Percentiles rank a stretch among this genome's conserved stretches.
Conservation (phyloP, 2,113 vertebrate genomes). For the Poecile atricapillus region DNA sequence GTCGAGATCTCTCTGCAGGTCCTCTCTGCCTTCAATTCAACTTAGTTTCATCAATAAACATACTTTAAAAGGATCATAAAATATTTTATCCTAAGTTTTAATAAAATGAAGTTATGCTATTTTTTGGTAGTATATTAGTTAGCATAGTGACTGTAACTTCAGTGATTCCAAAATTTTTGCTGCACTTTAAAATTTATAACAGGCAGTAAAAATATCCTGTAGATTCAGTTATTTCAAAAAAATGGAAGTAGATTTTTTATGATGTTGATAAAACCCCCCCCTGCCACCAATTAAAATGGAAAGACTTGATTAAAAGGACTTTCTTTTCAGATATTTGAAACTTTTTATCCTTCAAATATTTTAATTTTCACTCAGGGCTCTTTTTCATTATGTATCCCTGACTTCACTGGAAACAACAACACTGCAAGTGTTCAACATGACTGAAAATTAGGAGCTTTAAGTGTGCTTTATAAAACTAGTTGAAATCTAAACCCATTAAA, state of each 20-base stretch:
- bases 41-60: not conserved
- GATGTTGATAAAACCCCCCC: not conserved
- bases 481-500: not conserved
- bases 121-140: not conserved
- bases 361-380: not conserved
- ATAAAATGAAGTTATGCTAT: not conserved
- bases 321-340: not conserved
- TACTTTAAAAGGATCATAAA: not conserved
- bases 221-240: not conserved
- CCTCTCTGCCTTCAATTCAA: not conserved
- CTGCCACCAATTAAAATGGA: accelerated
- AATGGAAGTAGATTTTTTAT: not conserved
- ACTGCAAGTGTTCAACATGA: not conserved
- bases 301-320: not conserved
- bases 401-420: not conserved
- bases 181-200: not conserved
- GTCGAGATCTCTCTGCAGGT: not conserved
- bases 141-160: not conserved
- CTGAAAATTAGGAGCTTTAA: not conserved
- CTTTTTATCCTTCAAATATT: not conserved
- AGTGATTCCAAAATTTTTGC: not conserved
- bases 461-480: not conserved
- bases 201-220: not conserved
- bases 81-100: not conserved
- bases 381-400: not conserved